Evolutionary conservation across 2,797 vertebrate genomes (phyloP).

Genomic region (Prunella strophiata): DNA sequence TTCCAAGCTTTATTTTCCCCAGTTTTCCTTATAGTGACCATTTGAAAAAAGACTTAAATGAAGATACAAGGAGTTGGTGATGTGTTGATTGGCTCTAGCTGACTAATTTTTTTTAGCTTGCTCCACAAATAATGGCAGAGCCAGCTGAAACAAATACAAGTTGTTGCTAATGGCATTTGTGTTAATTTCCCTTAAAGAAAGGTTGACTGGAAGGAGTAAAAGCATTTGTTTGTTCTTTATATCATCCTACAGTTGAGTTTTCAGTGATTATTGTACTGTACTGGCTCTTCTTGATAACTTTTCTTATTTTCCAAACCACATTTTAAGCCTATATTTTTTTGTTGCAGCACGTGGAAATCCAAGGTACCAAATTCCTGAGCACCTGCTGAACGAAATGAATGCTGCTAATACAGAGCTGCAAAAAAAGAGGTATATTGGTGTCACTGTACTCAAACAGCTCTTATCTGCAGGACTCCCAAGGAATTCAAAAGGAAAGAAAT

Average conservation of each 20-base stretch:
- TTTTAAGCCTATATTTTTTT: neutral
- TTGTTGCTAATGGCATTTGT: neutral
- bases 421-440: slow-evolving; percentile 80
- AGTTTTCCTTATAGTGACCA: neutral
- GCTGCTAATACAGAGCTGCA: slow-evolving; percentile 85
- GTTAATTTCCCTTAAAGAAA: neutral
- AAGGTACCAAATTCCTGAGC: slow-evolving; percentile 84
- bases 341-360: slow-evolving; percentile 86
- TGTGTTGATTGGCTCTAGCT: neutral
- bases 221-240: neutral
- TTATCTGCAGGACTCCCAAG: neutral
- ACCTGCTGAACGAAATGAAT: slow-evolving; percentile 86
- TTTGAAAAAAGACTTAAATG: neutral
- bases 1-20: neutral
- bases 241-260: neutral
- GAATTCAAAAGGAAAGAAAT: neutral
- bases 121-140: neutral
- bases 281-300: neutral
- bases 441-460: neutral
- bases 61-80: neutral
- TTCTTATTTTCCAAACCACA: neutral
- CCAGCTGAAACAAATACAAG: neutral
- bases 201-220: neutral
- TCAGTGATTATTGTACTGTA: neutral
- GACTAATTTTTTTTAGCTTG: neutral